These are phyloP conservation scores for Ormyrus pomaceus DNA, from an alignment of 2,888 invertebrate species.

Conservation along the genomic window DNA sequence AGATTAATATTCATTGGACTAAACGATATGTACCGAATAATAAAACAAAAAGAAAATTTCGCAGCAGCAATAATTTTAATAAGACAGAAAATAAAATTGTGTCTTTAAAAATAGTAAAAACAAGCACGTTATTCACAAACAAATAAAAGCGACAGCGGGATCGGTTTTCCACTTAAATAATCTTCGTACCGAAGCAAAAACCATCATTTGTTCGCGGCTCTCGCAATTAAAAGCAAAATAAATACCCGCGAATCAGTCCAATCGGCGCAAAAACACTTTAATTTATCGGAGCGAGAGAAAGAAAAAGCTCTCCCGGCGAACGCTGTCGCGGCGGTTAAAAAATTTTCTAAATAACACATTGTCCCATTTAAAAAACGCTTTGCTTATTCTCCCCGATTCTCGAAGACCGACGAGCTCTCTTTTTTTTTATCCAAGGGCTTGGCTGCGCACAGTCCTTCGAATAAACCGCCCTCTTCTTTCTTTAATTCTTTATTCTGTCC, in stretches of 20 bases:
- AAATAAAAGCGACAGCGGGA: no score
- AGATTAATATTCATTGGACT: no score
- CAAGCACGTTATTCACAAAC: no score
- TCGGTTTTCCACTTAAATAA: no score
- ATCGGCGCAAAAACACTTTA: conserved; percentile 41
- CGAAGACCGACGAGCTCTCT: conserved; percentile 46
- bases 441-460: background rate
- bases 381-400: conserved; percentile 29
- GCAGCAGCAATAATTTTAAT: no score
- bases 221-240: no score
- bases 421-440: background rate
- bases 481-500: conserved; percentile 33
- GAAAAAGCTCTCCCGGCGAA: background rate
- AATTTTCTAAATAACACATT: conserved; percentile 47
- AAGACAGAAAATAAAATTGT: no score
- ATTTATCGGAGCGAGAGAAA: conserved; percentile 13
- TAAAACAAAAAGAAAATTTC: no score
- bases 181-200: no score
- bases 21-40: no score
- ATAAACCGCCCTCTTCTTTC: conserved; percentile 23
- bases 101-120: no score
- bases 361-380: conserved; percentile 42
- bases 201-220: no score
- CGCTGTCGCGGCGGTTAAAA: background rate
- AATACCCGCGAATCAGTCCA: conserved; percentile 17